Conservation (phyloP, 2,113 vertebrate genomes). For the Forbesichthys papilliferus region DNA sequence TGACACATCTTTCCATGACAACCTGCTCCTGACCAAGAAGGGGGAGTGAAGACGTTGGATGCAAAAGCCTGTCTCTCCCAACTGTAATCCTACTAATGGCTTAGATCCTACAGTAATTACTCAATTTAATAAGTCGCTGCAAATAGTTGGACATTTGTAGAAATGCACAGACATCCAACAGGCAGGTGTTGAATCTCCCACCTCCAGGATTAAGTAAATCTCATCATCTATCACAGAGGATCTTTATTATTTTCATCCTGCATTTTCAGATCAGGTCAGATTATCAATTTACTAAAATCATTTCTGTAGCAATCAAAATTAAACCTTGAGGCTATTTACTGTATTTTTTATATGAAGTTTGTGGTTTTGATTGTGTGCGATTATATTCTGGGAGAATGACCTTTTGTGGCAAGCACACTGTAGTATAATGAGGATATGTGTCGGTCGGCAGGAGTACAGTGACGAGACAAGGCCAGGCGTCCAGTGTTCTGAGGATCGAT, state of each 20-base stretch:
- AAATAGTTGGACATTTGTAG: background rate
- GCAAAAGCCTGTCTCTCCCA: constrained; percentile 44
- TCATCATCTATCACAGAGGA: too few species aligned
- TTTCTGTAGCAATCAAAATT: constrained; percentile 90
- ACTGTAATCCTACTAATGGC: constrained; percentile 26
- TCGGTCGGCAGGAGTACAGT: constrained; percentile 91
- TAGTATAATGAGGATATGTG: constrained; percentile 98
- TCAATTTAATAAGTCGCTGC: constrained; percentile 20
- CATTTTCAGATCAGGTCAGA: constrained; percentile 60
- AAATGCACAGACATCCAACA: too few species aligned
- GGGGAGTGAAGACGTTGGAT: constrained; percentile 51
- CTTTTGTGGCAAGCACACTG: constrained; percentile 99
- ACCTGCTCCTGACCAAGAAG: constrained; percentile 61
- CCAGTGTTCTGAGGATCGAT: constrained; percentile 73
- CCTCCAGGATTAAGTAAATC: background rate
- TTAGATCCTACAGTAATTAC: constrained; percentile 15
- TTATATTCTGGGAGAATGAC: constrained; percentile 99
- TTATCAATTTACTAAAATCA: constrained; percentile 84
- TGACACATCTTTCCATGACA: constrained; percentile 79
- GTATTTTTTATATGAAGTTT: constrained; percentile 99
- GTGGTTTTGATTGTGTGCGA: constrained; percentile 99
- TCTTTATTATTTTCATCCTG: too few species aligned
- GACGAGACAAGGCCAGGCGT: constrained; percentile 79
- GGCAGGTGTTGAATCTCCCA: too few species aligned
- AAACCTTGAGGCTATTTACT: constrained; percentile 96